Base-by-base conservation (phyloP, 2,888 invertebrate species). In the Clitarchus hookeri region DNA sequence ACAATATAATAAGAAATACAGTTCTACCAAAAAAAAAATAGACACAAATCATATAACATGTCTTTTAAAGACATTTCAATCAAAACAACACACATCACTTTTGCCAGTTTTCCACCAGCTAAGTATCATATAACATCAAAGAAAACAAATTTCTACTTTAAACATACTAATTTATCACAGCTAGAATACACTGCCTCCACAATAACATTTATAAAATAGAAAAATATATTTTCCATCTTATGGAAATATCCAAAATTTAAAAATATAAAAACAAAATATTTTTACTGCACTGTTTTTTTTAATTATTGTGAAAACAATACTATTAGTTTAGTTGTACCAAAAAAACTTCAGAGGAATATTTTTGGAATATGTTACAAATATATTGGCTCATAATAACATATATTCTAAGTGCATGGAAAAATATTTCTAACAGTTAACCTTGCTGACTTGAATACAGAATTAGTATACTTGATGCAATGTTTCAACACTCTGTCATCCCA, bases 91-190 rank as follows among this genome's bases (percentile, higher is more conserved):
- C 16, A 65, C 65, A 65, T 65, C n/a, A 65, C 48, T 65, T n/a
- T 65, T n/a, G n/a, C 65, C n/a, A 65, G 65, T 65, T 65, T 65
- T 65, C 65, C 65, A 65, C 65, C n/a, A n/a, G 65, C 65, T 65
- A n/a, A 19, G 16, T 65, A 65, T 53, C 53, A 53, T 65, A 65
- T 65, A 65, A 65, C 65, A 65, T 65, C 19, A 65, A 53, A 53
- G n/a, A 65, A 65, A 65, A 65, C 65, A 65, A 65, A n/a, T 65
- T 16, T 65, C n/a, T 65, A 23, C 65, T 23, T 65, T 65, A 65
- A 53, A 53, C 65, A 65, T 19, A n/a, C 65, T 65, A 65, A 65
- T 65, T 65, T 65, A 65, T 65, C 65, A 65, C 65, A 65, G 65
- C 65, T 65, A 65, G 65, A 19, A 65, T 65, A 65, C 65, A 65